Conservation (phyloP, 2,797 vertebrate genomes). For the Cuniculus paca region DNA sequence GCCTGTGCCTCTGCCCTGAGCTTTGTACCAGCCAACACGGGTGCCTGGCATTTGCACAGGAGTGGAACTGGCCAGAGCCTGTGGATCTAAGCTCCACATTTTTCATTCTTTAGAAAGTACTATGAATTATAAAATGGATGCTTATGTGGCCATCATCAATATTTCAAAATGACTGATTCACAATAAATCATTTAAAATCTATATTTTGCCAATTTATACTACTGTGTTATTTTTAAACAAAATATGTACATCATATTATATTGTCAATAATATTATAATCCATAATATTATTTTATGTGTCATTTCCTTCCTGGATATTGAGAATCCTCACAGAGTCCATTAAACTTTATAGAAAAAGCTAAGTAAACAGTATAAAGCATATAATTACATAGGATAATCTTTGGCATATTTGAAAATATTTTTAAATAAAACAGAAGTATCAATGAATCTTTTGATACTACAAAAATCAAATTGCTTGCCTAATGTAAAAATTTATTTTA, state of each 20-base stretch:
- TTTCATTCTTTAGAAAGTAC: no score
- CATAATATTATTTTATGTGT: background rate
- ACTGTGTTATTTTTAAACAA: slow-evolving; percentile 3
- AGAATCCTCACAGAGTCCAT: background rate
- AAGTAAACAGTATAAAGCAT: background rate
- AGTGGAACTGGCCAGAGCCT: no score
- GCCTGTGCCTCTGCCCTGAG: no score
- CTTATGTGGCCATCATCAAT: background rate
- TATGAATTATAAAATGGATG: background rate
- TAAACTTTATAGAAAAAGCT: background rate
- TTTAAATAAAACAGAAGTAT: background rate
- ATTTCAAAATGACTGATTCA: background rate
- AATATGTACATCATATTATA: background rate
- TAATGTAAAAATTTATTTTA: background rate
- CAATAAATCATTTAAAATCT: background rate
- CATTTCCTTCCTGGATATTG: background rate
- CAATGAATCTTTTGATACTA: background rate
- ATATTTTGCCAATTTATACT: background rate
- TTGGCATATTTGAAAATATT: background rate
- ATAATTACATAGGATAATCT: background rate
- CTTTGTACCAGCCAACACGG: no score
- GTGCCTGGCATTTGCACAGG: no score
- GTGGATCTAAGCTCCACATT: no score
- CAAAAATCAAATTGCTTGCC: background rate
- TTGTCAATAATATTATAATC: background rate